Conservation (phyloP, 92 coral and sea anemone genomes). For the Phymanthus crucifer region DNA sequence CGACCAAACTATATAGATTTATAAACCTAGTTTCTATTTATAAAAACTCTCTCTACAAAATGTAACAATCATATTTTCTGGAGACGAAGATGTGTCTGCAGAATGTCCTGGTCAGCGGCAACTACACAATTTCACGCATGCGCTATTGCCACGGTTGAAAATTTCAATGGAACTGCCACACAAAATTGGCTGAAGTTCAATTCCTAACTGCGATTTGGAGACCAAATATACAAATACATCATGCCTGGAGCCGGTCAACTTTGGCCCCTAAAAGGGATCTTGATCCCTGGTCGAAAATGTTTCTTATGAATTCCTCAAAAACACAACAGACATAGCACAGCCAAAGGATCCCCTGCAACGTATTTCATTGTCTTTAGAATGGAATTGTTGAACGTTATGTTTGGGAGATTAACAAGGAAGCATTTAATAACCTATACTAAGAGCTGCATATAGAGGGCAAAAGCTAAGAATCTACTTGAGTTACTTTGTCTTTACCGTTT, state of each 20-base stretch:
- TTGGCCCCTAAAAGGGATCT: not conserved
- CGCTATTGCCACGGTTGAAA: too few relatives aligned
- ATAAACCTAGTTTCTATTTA: too few relatives aligned
- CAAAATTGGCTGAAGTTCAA: too few relatives aligned
- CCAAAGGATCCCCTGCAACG: not conserved
- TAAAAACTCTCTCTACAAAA: too few relatives aligned
- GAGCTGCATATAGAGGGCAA: not conserved
- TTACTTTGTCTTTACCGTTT: too few relatives aligned
- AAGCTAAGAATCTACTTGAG: not conserved
- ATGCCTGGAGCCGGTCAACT: not conserved
- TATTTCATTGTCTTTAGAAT: not conserved
- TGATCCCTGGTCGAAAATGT: not conserved
- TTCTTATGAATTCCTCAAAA: not conserved
- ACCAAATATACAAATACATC: not conserved
- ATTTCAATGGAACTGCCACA: too few relatives aligned
- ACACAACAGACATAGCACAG: not conserved
- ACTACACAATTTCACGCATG: too few relatives aligned
- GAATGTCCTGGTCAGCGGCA: too few relatives aligned
- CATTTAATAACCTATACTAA: not conserved
- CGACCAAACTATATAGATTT: too few relatives aligned
- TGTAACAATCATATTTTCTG: too few relatives aligned
- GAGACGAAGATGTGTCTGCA: too few relatives aligned
- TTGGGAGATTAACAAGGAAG: constrained; percentile 1
- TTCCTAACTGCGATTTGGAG: too few relatives aligned
- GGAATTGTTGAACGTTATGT: not conserved